Base-by-base conservation (phyloP, 2,888 invertebrate genomes). In the Crematogaster levior region DNA sequence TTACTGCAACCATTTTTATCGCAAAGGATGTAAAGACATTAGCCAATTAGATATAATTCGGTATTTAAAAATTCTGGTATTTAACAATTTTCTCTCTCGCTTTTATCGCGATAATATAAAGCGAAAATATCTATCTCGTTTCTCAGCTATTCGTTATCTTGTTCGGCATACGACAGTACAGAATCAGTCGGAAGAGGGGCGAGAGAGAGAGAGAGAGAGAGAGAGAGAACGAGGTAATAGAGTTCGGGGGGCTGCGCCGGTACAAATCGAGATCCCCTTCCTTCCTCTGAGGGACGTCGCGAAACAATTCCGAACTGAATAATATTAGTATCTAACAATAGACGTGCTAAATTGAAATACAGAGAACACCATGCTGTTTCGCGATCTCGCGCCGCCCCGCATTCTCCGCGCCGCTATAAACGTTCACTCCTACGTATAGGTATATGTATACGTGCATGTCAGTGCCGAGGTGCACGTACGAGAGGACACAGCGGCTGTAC, bases 271-370 rank as follows among this genome's bases (percentile, higher is more conserved):
- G 53, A 10, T 1, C 21, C 56, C 43, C n/a, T 43, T 34, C n/a
- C 51, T 24, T 61, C 79, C 51, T 51, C 81, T n/a, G 65, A 87
- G 90, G 90, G 91, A 90, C 89, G 91, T 91, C 92, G 89, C 90
- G 93, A 93, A 93, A 93, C 93, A 93, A 93, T 93, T 93, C 92
- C 88, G 92, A 92, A 93, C 93, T 93, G 93, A 93, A 93, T 93
- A 93, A 93, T 93, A 93, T 93, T 93, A 93, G 93, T 93, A 93
- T 93, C 93, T 90, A 92, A 93, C 93, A 93, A 93, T 93, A 91
- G 93, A 91, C 91, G 91, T 86, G 91, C 92, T 92, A 93, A 93
- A 93, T 93, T 93, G 93, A 93, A 93, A 93, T 93, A 93, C 92
- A 92, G 93, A 92, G 90, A 84, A 90, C 87, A 86, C 82, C 65